These are phyloP conservation scores for Todiramphus chloris DNA, from an alignment of 2,113 vertebrate genomes.

Conservation along the genomic window DNA sequence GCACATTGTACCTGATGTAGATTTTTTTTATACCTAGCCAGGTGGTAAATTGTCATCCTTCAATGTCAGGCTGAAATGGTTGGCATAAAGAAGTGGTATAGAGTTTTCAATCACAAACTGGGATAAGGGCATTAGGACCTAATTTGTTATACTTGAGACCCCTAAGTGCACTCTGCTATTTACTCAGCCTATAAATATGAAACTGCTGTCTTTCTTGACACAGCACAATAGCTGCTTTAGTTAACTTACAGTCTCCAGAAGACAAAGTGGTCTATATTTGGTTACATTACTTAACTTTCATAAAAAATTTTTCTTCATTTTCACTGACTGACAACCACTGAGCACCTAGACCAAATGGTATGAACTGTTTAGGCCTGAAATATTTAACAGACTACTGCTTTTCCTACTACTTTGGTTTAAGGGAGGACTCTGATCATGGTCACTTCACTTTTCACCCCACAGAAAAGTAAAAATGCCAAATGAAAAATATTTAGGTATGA, in stretches of 20 bases:
- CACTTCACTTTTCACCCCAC: neutral
- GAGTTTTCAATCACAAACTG: neutral
- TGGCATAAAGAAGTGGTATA: neutral
- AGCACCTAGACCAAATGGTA: neutral
- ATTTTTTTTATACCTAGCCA: neutral
- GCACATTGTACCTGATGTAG: neutral
- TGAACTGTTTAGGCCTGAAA: neutral
- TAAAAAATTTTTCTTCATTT: constrained; percentile 8
- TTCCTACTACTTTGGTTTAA: neutral
- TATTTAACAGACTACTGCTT: neutral
- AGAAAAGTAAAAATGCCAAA: neutral
- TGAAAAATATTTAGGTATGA: neutral
- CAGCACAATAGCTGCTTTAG: neutral
- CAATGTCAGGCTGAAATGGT: neutral
- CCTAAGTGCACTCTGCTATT: neutral
- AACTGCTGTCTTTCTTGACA: neutral
- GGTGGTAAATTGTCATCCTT: neutral
- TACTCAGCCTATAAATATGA: constrained; percentile 21
- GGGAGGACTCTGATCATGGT: neutral
- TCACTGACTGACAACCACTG: neutral
- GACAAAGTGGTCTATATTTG: neutral
- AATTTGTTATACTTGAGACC: constrained; percentile 10
- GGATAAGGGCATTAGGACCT: neutral
- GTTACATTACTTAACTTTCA: neutral
- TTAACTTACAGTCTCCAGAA: neutral